phyloP scores from a whole-genome alignment of 2,797 vertebrate species.

The Clarias platycephalus region DNA sequence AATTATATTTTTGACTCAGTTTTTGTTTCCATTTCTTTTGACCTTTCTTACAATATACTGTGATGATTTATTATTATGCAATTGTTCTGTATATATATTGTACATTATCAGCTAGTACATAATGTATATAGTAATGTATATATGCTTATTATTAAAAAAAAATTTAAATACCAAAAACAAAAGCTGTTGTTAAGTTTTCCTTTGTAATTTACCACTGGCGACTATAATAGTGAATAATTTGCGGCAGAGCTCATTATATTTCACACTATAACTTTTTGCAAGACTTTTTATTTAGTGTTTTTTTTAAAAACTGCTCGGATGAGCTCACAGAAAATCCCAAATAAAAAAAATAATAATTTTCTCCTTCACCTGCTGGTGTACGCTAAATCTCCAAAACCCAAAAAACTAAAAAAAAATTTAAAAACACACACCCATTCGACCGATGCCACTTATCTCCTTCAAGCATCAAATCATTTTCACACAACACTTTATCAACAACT shows the following conservation, averaged over 20 bases:
- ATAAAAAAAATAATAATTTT: not conserved
- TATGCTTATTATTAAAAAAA: too few species aligned
- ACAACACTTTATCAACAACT: conserved; percentile 15
- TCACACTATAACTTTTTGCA: not conserved
- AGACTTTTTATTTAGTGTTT: not conserved
- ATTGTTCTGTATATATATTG: too few species aligned
- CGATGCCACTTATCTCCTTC: conserved; percentile 7
- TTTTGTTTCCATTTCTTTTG: not conserved
- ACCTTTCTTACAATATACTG: not conserved
- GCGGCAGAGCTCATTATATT: too few species aligned
- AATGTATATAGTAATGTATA: too few species aligned
- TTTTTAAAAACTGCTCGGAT: not conserved
- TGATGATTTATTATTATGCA: not conserved
- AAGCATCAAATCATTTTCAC: conserved; percentile 14
- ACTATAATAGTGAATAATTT: too few species aligned
- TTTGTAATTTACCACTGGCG: too few species aligned
- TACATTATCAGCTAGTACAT: too few species aligned
- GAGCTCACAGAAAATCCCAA: not conserved
- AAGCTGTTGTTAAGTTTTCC: too few species aligned
- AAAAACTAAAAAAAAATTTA: too few species aligned
- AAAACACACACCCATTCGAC: not conserved
- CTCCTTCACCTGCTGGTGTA: not conserved
- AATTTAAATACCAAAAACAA: too few species aligned
- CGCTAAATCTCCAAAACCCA: conserved; percentile 4
- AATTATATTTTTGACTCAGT: not conserved